Conservation (phyloP, 2,797 vertebrate species). For the Adelosebastes latens region DNA sequence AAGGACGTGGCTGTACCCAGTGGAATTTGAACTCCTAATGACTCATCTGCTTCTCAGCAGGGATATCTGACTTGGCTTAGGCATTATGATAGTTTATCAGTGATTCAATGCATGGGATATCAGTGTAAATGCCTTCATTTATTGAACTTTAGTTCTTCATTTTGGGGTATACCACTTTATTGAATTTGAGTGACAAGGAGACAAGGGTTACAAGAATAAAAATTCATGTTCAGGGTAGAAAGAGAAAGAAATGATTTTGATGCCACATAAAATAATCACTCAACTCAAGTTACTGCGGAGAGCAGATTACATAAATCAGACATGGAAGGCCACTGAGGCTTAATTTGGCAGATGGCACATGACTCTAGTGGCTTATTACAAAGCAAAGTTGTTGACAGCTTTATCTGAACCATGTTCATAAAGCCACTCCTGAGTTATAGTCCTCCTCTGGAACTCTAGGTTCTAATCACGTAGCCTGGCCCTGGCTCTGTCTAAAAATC, state of each 20-base stretch:
- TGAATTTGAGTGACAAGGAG: neutral
- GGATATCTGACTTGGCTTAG: neutral
- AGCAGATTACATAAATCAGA: slow-evolving; percentile 24
- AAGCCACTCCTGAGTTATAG: neutral
- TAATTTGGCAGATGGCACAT: slow-evolving; percentile 26
- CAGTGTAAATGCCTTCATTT: neutral
- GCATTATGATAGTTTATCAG: neutral
- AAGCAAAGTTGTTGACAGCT: slow-evolving; percentile 23
- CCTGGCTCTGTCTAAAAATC: neutral
- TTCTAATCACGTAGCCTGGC: neutral
- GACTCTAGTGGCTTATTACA: neutral
- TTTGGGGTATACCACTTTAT: neutral
- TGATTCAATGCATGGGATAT: neutral
- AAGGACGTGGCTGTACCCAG: neutral
- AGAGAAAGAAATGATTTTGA: neutral
- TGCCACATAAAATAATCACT: neutral
- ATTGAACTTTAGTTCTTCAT: neutral
- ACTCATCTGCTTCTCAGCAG: neutral
- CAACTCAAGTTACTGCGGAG: slow-evolving; percentile 8
- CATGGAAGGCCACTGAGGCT: neutral
- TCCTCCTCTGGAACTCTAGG: neutral
- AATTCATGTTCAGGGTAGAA: no score
- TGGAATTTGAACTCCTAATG: slow-evolving; percentile 41
- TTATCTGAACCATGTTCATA: slow-evolving; percentile 9
- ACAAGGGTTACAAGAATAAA: no score